A percentile compares a stretch with the other conserved stretches of the same genome.
These are phyloP conservation scores for Dysdera silvatica DNA, from an alignment of 1,140 invertebrate genomes.

Conservation along the genomic window DNA sequence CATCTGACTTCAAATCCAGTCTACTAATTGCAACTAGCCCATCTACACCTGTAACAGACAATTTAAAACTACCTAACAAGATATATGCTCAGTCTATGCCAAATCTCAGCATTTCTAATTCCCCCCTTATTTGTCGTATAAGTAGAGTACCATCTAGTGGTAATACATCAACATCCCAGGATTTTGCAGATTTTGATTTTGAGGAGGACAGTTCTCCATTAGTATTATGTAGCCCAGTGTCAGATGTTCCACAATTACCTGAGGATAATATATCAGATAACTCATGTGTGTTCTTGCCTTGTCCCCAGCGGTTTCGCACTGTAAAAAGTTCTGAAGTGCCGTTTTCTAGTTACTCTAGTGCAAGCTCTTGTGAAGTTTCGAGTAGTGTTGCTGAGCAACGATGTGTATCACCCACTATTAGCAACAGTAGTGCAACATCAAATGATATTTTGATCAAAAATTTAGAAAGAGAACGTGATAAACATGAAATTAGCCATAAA, in stretches of 20 bases:
- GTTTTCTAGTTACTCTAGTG: conserved; percentile 10
- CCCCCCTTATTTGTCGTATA: neutral
- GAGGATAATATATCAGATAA: conserved; percentile 16
- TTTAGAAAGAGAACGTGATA: too few species aligned
- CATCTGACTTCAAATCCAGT: conserved; percentile 31
- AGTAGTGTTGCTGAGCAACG: neutral
- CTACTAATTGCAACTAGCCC: conserved; percentile 27
- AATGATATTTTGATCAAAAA: too few species aligned
- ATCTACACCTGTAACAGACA: conserved; percentile 21
- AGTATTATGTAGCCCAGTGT: conserved; percentile 20
- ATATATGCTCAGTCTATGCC: conserved; percentile 32
- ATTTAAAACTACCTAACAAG: conserved; percentile 9
- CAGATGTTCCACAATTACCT: neutral
- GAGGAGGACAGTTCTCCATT: conserved; percentile 28
- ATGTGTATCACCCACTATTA: neutral
- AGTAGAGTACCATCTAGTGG: conserved; percentile 25
- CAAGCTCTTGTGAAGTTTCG: neutral
- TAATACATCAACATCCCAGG: conserved; percentile 34
- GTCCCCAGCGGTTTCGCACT: conserved; percentile 1
- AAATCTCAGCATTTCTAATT: conserved; percentile 25
- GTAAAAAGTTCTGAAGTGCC: neutral
- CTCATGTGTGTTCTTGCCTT: conserved; percentile 7
- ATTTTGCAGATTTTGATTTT: conserved; percentile 34
- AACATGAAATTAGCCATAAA: too few species aligned
- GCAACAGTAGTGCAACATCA: too few species aligned